phyloP scores from a whole-genome alignment of 1,140 invertebrate genomes.

The Drosophila varians region DNA sequence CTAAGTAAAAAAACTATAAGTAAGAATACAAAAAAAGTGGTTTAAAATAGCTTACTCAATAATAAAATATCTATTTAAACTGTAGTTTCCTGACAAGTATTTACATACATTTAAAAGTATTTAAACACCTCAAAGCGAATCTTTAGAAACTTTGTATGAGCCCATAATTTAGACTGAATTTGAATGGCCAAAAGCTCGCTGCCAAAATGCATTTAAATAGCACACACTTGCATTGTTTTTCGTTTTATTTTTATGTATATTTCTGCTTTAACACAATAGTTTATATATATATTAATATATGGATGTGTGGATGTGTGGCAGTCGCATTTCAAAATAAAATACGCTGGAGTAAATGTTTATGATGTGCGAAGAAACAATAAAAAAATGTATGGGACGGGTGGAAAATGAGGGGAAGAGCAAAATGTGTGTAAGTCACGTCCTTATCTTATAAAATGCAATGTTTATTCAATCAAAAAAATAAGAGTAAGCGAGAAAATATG shows the following conservation, averaged over 20 bases:
- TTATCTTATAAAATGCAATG: conserved; percentile 40
- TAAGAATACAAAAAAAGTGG: too few relatives aligned
- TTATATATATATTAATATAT: conserved; percentile 42
- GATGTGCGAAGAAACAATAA: conserved; percentile 13
- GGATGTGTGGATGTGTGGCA: conserved; percentile 17
- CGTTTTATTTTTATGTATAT: conserved; percentile 30
- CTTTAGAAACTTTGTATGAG: too few relatives aligned
- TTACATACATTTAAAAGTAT: too few relatives aligned
- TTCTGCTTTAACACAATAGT: conserved; percentile 45
- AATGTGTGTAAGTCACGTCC: conserved; percentile 7
- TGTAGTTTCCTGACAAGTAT: too few relatives aligned
- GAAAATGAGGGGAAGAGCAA: background rate
- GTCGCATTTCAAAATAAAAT: background rate
- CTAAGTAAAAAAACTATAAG: too few relatives aligned
- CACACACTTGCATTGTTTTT: background rate
- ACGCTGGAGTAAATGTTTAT: conserved; percentile 26
- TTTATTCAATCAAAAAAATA: conserved; percentile 36
- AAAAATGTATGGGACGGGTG: background rate
- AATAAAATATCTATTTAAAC: too few relatives aligned
- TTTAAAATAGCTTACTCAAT: too few relatives aligned
- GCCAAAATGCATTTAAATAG: background rate
- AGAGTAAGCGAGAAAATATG: conserved; percentile 13
- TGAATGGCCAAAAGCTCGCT: background rate
- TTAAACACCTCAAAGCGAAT: too few relatives aligned
- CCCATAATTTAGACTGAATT: too few relatives aligned